phyloP scores from a whole-genome alignment of 2,113 vertebrate genomes.

The Nyctereutes procyonoides region DNA sequence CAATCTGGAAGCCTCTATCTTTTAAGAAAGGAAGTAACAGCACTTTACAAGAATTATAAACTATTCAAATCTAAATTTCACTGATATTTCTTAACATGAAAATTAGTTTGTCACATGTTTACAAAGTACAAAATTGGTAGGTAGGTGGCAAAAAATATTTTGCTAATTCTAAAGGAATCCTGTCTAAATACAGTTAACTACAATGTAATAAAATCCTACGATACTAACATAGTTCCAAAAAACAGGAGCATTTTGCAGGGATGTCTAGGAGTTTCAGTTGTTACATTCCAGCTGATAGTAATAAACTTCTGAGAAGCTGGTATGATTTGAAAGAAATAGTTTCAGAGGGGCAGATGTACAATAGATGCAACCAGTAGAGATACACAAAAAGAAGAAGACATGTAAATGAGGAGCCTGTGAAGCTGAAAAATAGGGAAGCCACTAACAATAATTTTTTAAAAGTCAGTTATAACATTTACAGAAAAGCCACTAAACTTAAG shows the following conservation, averaged over 20 bases:
- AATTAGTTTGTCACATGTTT: not conserved
- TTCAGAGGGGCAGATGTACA: not conserved
- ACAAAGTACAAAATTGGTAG: not conserved
- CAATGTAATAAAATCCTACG: not conserved
- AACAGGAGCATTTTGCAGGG: not conserved
- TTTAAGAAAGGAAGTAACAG: conserved; percentile 24
- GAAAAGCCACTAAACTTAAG: not conserved
- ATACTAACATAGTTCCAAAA: conserved; percentile 14
- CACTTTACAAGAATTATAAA: not conserved
- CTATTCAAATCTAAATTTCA: conserved; percentile 48
- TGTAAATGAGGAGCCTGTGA: not conserved
- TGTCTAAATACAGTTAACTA: not conserved
- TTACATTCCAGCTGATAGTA: not conserved
- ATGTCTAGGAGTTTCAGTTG: not conserved
- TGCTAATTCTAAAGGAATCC: not conserved
- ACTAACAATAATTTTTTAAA: not conserved
- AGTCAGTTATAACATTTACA: not conserved
- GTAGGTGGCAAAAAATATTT: conserved; percentile 15
- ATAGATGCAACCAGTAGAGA: not conserved
- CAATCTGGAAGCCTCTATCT: not conserved
- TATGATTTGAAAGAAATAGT: not conserved
- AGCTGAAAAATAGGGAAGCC: not conserved
- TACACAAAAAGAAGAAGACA: not conserved
- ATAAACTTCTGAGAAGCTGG: not conserved
- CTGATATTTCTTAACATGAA: not conserved